phyloP scores from a whole-genome alignment of 2,888 invertebrate genomes.

The Cheilosia urbana region DNA sequence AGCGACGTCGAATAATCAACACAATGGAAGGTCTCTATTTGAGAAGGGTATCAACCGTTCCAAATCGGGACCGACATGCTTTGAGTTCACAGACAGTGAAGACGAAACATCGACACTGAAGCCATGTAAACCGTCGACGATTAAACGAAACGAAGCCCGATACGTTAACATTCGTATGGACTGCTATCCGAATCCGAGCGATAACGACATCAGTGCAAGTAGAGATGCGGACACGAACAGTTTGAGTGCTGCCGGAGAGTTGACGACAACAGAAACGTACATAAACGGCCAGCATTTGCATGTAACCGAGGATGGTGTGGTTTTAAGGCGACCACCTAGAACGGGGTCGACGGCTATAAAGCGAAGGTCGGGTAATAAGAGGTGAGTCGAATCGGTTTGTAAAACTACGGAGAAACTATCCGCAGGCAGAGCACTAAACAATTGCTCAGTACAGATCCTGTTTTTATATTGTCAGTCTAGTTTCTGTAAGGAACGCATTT shows the following conservation, averaged over 20 bases:
- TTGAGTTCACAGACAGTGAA: conserved; percentile 82
- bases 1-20: conserved; percentile 66
- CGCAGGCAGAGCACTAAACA: too few relatives aligned
- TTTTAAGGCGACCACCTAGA: conserved; percentile 84
- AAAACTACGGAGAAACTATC: too few relatives aligned
- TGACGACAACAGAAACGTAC: conserved; percentile 80
- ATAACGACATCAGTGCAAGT: conserved; percentile 79
- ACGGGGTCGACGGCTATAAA: conserved; percentile 89
- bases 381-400: conserved; percentile 81
- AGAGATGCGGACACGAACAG: conserved; percentile 79
- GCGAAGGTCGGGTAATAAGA: conserved; percentile 87
- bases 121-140: conserved; percentile 81
- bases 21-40: conserved; percentile 79
- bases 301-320: conserved; percentile 85
- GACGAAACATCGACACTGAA: conserved; percentile 81
- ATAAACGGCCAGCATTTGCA: conserved; percentile 78
- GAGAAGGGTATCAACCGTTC: conserved; percentile 83
- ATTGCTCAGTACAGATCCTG: too few relatives aligned
- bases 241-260: conserved; percentile 75
- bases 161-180: conserved; percentile 83
- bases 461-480: neutral
- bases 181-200: conserved; percentile 82
- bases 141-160: conserved; percentile 81
- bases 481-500: neutral
- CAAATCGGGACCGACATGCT: conserved; percentile 83